Evolutionary conservation across 1,140 invertebrate species (phyloP), one percentile per base, ranked within the genome.

Genomic region (Agrilus planipennis): DNA sequence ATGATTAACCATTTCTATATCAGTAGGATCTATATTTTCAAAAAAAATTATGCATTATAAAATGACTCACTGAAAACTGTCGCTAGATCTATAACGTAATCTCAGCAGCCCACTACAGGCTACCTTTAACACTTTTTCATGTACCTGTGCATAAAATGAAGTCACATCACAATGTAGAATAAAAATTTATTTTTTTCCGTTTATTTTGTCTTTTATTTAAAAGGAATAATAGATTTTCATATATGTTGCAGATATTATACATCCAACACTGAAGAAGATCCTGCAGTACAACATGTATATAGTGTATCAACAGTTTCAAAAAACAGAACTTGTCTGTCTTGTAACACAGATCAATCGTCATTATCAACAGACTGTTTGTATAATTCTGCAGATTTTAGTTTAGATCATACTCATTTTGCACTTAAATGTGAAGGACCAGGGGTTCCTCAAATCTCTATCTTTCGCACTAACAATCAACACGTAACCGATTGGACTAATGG

Each of bases 401-500:
- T 65, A 22, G 70, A 74, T 34, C 75, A 69, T 22, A 69, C 72
- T 1, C 72, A 78, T 53, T 81, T 84, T 54, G 70, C 76, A 2
- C 63, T 89, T 27, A 76, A 73, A 31, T 94, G 90, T 55, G 69
- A 61, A 20, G 84, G 83, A n/a, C 83, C 81, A 1, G 69, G 71
- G 31, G 45, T 55, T 5, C 54, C 54, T 6, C 44, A 51, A 32
- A 48, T 49, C 6, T 14, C 34, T 2, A 34, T 59, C 32, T 45
- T 31, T 44, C 48, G 18, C 18, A 58, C 53, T 29, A 51, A 45
- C 39, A 44, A 25, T 12, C 41, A 45, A 22, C 48, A 29, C 11
- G 30, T 45, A 20, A 44, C 42, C n/a, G 57, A 57, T 0, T 85
- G 82, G 81, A 76, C 84, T 52, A 57, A 70, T 14, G 86, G 86